Evolutionary conservation across 92 coral and sea anemone genomes (phyloP).

Genomic region (Parazoanthus darwini): DNA sequence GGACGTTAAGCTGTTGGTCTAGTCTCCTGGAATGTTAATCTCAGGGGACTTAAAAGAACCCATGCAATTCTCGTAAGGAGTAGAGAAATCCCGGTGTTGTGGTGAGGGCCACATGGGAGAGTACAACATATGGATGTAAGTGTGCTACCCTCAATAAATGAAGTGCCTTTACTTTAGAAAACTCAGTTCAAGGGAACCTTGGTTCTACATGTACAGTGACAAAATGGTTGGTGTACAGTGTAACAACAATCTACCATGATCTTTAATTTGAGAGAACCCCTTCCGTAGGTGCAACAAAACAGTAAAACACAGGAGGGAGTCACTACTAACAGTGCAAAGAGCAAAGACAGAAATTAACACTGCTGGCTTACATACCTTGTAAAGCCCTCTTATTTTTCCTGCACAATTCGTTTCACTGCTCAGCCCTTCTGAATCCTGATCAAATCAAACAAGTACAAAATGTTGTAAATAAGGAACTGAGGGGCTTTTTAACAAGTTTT

Average conservation of each 20-base stretch:
- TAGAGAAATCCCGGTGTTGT: no score
- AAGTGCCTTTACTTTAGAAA: no score
- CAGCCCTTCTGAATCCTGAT: slow-evolving; percentile 1
- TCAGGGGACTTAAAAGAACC: no score
- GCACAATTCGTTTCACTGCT: slow-evolving; percentile 1
- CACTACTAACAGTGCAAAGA: neutral
- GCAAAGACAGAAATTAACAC: neutral
- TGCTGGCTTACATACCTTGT: slow-evolving; percentile 19
- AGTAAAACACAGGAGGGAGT: neutral
- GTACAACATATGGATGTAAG: no score
- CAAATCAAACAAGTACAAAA: neutral
- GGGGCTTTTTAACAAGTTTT: neutral
- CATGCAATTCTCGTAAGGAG: no score
- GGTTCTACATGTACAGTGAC: no score
- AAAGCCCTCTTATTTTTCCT: slow-evolving; percentile 22
- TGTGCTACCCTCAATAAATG: no score
- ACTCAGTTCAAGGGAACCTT: neutral
- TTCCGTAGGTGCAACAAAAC: neutral
- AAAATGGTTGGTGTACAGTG: neutral
- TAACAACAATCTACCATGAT: neutral
- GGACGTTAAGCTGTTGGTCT: no score
- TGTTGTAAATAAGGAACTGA: neutral
- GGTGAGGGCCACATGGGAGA: no score
- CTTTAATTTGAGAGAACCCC: no score
- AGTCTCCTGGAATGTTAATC: no score